Conservation (phyloP, 2,888 invertebrate species). For the Rhagonycha fulva region DNA sequence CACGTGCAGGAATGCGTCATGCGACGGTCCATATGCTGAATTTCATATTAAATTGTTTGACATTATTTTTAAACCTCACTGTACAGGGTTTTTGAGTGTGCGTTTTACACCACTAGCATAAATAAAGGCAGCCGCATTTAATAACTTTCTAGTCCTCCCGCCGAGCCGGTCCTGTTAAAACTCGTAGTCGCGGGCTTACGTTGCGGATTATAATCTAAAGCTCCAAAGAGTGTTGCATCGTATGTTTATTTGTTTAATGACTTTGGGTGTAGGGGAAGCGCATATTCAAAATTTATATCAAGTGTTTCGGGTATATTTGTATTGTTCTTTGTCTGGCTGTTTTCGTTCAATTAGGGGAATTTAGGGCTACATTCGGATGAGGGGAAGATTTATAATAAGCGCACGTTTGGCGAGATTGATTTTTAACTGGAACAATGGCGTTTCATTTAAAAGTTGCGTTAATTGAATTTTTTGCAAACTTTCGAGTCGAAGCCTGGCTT, state of each 20-base stretch:
- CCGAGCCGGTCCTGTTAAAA: too few relatives aligned
- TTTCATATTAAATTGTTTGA: too few relatives aligned
- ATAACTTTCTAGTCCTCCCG: too few relatives aligned
- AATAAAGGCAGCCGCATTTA: too few relatives aligned
- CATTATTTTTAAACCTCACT: too few relatives aligned
- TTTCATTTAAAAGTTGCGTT: not conserved
- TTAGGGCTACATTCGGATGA: not conserved
- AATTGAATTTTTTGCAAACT: not conserved
- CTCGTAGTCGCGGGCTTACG: not conserved
- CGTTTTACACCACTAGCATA: too few relatives aligned
- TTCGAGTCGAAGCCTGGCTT: not conserved
- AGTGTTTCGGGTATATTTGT: not conserved
- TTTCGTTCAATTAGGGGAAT: not conserved
- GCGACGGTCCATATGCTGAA: too few relatives aligned
- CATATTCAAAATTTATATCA: not conserved
- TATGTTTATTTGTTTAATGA: not conserved
- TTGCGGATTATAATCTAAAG: not conserved
- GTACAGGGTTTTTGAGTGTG: too few relatives aligned
- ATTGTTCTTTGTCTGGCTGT: not conserved
- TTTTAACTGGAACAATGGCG: not conserved
- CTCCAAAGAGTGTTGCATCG: not conserved
- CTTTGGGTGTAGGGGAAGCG: not conserved
- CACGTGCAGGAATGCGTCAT: too few relatives aligned
- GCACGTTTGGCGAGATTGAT: not conserved
- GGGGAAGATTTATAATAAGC: not conserved